Percentiles rank a stretch among this genome's conserved stretches.
Evolutionary conservation across 2,888 invertebrate species (phyloP).

Genomic region (Stratiomys singularior): DNA sequence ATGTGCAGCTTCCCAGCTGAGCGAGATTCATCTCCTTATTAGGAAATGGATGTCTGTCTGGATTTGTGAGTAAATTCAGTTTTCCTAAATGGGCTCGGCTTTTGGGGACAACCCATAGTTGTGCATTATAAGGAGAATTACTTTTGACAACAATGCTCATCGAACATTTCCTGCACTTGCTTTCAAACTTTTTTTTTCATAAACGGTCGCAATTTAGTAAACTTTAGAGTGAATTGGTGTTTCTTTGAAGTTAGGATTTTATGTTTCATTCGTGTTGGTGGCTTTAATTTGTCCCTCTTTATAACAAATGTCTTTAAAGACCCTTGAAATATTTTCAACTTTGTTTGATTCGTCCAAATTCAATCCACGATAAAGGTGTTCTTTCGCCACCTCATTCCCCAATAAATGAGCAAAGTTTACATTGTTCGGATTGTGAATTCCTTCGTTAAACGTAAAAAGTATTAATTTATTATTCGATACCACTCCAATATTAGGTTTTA

Average conservation of each 20-base stretch:
- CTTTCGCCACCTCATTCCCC: background rate
- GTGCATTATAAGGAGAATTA: conserved; percentile 23
- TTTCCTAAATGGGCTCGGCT: conserved; percentile 7
- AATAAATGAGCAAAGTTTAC: background rate
- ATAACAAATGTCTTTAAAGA: conserved; percentile 13
- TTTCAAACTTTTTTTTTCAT: conserved; percentile 9
- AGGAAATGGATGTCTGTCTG: too few relatives aligned
- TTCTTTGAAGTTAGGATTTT: background rate
- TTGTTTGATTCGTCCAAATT: background rate
- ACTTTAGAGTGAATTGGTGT: conserved; percentile 18
- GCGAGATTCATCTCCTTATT: background rate
- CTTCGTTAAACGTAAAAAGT: conserved; percentile 2
- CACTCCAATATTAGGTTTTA: conserved; percentile 18
- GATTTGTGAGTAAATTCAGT: too few relatives aligned
- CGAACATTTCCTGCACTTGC: conserved; percentile 18
- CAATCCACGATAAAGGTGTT: background rate
- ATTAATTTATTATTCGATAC: conserved; percentile 7
- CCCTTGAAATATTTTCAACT: background rate
- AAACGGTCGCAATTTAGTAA: conserved; percentile 20
- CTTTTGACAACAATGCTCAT: conserved; percentile 6
- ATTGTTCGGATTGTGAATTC: conserved; percentile 7
- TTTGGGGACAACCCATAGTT: conserved; percentile 10
- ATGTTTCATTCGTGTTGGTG: conserved; percentile 5
- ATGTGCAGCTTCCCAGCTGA: too few relatives aligned
- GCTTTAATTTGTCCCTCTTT: conserved; percentile 5